A percentile compares a stretch with the other conserved stretches of the same genome.
Evolutionary conservation across 1,140 invertebrate genomes (phyloP).

Genomic region (Listronotus oregonensis): DNA sequence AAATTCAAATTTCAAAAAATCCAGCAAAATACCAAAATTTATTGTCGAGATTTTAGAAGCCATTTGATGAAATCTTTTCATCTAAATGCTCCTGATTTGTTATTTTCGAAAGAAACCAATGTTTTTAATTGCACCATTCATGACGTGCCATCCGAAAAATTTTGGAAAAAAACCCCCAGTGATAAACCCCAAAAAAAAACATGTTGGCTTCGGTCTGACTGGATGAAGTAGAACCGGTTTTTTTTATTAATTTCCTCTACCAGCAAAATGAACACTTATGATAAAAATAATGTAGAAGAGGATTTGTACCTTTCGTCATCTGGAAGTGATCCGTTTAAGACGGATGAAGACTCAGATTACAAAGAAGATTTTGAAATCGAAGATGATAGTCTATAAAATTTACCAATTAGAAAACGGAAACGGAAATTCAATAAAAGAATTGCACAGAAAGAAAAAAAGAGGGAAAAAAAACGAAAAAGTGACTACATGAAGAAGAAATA

Average conservation of each 20-base stretch:
- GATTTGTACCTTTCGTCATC: slow-evolving; percentile 4
- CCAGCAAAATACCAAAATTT: too few species aligned
- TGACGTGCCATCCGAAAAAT: too few species aligned
- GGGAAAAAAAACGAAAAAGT: too few species aligned
- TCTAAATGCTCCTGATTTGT: too few species aligned
- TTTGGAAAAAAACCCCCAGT: not conserved
- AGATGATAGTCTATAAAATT: not conserved
- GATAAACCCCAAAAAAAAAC: not conserved
- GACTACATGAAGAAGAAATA: too few species aligned
- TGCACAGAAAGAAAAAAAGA: too few species aligned
- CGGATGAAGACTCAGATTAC: slow-evolving; percentile 2
- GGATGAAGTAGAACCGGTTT: not conserved
- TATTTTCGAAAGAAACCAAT: too few species aligned
- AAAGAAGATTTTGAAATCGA: not conserved
- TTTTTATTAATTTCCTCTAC: not conserved
- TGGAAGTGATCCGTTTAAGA: not conserved
- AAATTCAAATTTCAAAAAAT: too few species aligned
- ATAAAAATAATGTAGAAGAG: not conserved
- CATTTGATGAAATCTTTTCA: too few species aligned
- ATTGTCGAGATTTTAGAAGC: too few species aligned
- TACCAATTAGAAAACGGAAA: slow-evolving; percentile 1
- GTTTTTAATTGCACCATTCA: too few species aligned
- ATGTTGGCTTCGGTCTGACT: not conserved
- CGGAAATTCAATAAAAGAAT: not conserved
- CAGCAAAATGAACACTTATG: not conserved